phyloP scores from a whole-genome alignment of 1,140 invertebrate species.

The Wiebesia pumilae region DNA sequence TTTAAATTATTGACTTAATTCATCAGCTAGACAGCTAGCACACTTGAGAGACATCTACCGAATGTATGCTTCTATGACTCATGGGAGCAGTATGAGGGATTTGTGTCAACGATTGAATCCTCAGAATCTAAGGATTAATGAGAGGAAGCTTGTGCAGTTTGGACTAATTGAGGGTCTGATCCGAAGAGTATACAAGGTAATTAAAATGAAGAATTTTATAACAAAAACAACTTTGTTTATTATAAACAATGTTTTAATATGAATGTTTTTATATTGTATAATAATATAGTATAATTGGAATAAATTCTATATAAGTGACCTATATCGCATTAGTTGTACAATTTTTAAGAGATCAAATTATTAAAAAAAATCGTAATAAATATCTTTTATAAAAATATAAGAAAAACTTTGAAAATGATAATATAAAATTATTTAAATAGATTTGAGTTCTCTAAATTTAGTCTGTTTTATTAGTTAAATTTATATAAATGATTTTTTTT shows the following conservation, averaged over 20 bases:
- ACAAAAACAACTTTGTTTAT: not conserved
- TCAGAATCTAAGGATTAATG: conserved; percentile 83
- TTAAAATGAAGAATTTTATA: not conserved
- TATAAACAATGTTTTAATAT: too few relatives aligned
- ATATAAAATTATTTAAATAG: too few relatives aligned
- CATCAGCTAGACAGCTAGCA: conserved; percentile 72
- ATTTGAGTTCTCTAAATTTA: too few relatives aligned
- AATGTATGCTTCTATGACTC: conserved; percentile 88
- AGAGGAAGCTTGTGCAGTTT: conserved; percentile 93
- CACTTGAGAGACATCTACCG: conserved; percentile 84
- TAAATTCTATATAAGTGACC: too few relatives aligned
- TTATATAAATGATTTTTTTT: too few relatives aligned
- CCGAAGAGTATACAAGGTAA: conserved; percentile 86
- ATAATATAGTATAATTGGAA: too few relatives aligned
- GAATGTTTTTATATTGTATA: too few relatives aligned
- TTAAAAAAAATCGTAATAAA: too few relatives aligned
- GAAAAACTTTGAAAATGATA: too few relatives aligned
- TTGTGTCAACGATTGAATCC: conserved; percentile 89
- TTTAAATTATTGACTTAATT: conserved; percentile 35
- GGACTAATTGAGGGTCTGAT: conserved; percentile 91
- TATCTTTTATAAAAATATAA: too few relatives aligned
- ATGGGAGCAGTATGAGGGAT: conserved; percentile 89
- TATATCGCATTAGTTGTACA: too few relatives aligned
- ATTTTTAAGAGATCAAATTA: too few relatives aligned
- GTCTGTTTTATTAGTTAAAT: not conserved